A percentile compares a stretch with the other conserved stretches of the same genome.
Evolutionary conservation across 2,888 invertebrate species (phyloP).

Genomic region (Anaspis maculata): DNA sequence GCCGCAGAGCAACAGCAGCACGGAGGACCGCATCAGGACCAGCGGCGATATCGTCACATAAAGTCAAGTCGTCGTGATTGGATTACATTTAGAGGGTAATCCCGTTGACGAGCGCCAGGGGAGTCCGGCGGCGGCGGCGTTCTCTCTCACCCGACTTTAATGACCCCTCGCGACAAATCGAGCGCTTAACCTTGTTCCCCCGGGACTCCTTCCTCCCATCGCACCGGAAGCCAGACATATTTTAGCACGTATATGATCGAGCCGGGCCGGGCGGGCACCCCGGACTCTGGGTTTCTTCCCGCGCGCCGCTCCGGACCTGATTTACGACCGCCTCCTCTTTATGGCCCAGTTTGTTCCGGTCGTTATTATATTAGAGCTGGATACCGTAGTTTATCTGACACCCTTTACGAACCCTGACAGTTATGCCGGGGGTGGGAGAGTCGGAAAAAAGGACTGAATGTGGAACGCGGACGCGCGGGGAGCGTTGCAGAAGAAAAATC

Average conservation of each 20-base stretch:
- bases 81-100: constrained; percentile 54
- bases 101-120: constrained; percentile 55
- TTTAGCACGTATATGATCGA: constrained; percentile 35
- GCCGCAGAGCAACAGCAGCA: too few relatives aligned
- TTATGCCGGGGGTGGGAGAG: constrained; percentile 31
- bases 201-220: constrained; percentile 23
- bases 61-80: constrained; percentile 48
- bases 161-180: constrained; percentile 46
- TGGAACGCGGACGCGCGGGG: too few relatives aligned
- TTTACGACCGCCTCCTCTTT: constrained; percentile 59
- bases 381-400: constrained; percentile 43
- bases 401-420: constrained; percentile 36
- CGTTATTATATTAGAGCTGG: constrained; percentile 58
- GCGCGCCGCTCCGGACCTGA: constrained; percentile 39
- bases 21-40: too few relatives aligned
- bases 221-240: constrained; percentile 36
- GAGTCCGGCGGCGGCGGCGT: too few relatives aligned
- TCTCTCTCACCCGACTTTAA: constrained; percentile 39
- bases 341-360: constrained; percentile 58
- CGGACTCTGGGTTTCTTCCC: too few relatives aligned
- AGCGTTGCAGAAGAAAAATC: too few relatives aligned
- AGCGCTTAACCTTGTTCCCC: constrained; percentile 40
- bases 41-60: constrained; percentile 22
- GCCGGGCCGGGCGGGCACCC: too few relatives aligned
- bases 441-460: too few relatives aligned